Evolutionary conservation across 2,113 vertebrate genomes (phyloP), one percentile per base, ranked within the genome.

Genomic region (Brachypodius melanocephalos): DNA sequence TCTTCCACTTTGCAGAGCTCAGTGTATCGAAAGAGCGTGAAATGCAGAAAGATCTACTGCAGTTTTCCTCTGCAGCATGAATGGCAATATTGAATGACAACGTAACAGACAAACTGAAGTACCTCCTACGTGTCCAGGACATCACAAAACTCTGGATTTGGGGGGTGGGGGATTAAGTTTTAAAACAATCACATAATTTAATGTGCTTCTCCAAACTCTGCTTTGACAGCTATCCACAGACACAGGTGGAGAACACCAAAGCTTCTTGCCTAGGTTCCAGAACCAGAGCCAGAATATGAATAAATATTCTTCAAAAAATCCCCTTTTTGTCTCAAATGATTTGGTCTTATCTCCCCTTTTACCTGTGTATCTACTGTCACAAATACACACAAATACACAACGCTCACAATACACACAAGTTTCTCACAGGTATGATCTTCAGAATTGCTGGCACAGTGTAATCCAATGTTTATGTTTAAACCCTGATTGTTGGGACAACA

Each of bases 1-100:
- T 75, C 36, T 83, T 61, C 48, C 46, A 58, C 34, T 96, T 89
- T 72, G 29, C 83, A 74, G 73, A 92, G 54, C 55, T 55, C 58
- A 51, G 43, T 46, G 28, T 26, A 77, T 18, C 6, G 12, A 51
- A 93, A 66, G 12, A 71, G 46, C 25, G 26, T 10, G 36, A 95
- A 91, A 80, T 4, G 1, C 25, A 46, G 57, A 77, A 93, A 59
- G 25, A 57, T 43, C 55, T 48, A 17, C 22, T 7, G 1, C 24
- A 55, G 16, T 24, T 17, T 40, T 58, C 51, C 38, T 65, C 88
- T 79, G 80, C 29, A 51, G 36, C 48, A 65, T 24, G 8, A 65
- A 55, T 11, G 24, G 61, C 66, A 69, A 34, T 48, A 40, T 31
- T 68, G 65, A 65, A 15, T 8, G 24, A 14, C 13, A 63, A 75